Percentiles rank a stretch among this genome's conserved stretches.
Conservation (phyloP, 2,113 vertebrate species). For the Rhombomys opimus region DNA sequence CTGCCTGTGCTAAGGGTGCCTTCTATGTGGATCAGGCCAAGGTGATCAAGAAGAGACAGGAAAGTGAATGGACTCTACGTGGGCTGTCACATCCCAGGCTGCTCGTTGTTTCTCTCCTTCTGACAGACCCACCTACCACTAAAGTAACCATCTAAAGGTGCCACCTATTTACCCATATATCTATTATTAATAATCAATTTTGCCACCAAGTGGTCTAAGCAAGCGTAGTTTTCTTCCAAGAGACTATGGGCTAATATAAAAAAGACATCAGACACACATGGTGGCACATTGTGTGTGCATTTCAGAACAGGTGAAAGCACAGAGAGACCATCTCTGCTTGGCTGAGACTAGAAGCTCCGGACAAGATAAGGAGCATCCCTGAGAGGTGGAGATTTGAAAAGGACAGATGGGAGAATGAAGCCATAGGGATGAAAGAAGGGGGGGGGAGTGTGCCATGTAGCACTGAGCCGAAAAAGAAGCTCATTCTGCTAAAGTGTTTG, state of each 20-base stretch:
- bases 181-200: background rate
- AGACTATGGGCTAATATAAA: background rate
- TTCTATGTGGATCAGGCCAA: background rate
- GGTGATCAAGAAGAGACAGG: background rate
- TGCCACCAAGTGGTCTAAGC: background rate
- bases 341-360: accelerated
- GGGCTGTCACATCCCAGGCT: background rate
- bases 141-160: background rate
- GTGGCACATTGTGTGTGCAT: background rate
- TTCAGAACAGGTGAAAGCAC: background rate
- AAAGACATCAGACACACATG: background rate
- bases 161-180: background rate
- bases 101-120: background rate
- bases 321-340: background rate
- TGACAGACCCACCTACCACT: background rate
- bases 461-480: background rate
- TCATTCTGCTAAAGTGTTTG: background rate
- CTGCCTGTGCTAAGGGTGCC: background rate
- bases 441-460: accelerated
- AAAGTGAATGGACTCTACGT: background rate
- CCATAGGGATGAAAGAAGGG: background rate
- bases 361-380: no score
- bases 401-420: background rate
- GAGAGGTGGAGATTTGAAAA: background rate
- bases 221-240: background rate